Base-by-base conservation (phyloP, 2,888 invertebrate species). In the Phyllotreta cruciferae region DNA sequence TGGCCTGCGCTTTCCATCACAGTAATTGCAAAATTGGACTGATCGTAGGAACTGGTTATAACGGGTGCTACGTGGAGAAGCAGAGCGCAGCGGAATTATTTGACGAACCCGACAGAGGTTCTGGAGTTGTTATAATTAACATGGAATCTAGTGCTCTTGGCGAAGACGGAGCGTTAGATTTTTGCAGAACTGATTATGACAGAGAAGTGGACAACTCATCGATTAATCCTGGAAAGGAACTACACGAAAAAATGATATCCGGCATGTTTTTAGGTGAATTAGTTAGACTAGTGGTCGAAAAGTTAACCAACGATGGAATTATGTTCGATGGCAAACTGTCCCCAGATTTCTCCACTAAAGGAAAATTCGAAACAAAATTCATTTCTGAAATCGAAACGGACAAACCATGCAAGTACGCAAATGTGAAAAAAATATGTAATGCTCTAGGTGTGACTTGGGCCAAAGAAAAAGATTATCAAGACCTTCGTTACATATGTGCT, bases 251-350 rank as follows among this genome's bases (percentile, higher is more conserved):
- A 82, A 98, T 98, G 96, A 97, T 98, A 76, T 96, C 97, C 1
- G 98, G 98, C 68, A 98, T 98, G 98, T 98, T 98, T 82, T 91
- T 98, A 93, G 98, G 99, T n/a, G 99, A 99, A 82, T 81, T 99
- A 68, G 94, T 92, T 6, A 88, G 99, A 64, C 85, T 95, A 56
- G 92, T 91, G 5, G 83, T 98, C 57, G 92, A 91, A 54, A 91
- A 92, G 79, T 90, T 96, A 75, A 90, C 93, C 9, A 87, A 88
- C 73, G 88, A 88, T 74, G 91, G 91, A 1, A 83, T 94, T 1
- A 80, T 98, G 2, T 97, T 98, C 78, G 88, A 88, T 9, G 97
- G 96, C 0, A 88, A 89, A 75, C 90, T 90, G 1, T 92, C 94
- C 0, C 91, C 92, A 68, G 84, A 90, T 53, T 84, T 98, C 39